Conservation (phyloP, 2,888 invertebrate genomes). For the Hemistola chrysoprasaria region DNA sequence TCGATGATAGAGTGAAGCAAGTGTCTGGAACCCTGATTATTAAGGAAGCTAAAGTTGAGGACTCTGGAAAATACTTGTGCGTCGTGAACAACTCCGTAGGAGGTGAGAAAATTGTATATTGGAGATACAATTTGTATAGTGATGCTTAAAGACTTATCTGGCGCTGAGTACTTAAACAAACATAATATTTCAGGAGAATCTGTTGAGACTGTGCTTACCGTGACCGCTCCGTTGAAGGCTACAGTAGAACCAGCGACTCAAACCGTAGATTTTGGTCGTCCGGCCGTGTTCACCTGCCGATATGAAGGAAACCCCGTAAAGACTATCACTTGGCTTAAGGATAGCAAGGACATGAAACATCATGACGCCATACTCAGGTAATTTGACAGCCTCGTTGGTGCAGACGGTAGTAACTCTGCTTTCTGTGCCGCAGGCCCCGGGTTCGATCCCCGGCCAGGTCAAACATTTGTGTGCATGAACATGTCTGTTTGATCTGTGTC, state of each 20-base stretch:
- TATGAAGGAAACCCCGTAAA: slow-evolving; percentile 95
- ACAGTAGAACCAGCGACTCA: slow-evolving; percentile 95
- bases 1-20: slow-evolving; percentile 95
- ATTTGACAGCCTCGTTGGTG: too few species aligned
- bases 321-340: slow-evolving; percentile 95
- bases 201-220: slow-evolving; percentile 95
- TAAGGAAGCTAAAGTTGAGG: slow-evolving; percentile 93
- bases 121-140: background rate
- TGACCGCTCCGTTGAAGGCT: slow-evolving; percentile 94
- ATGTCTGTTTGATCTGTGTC: too few species aligned
- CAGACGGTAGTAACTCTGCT: too few species aligned
- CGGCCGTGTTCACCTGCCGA: slow-evolving; percentile 95
- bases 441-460: too few species aligned
- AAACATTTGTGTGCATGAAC: too few species aligned
- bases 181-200: slow-evolving; percentile 87
- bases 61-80: slow-evolving; percentile 97
- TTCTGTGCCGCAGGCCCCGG: too few species aligned
- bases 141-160: too few species aligned
- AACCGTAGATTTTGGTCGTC: slow-evolving; percentile 96
- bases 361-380: slow-evolving; percentile 88
- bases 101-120: slow-evolving; percentile 53
- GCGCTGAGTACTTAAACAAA: too few species aligned
- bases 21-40: slow-evolving; percentile 97
- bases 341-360: slow-evolving; percentile 92
- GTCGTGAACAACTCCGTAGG: slow-evolving; percentile 97